Percentiles rank a stretch among this genome's conserved stretches.
phyloP scores from a whole-genome alignment of 2,797 vertebrate species.

The Chiroxiphia lanceolata region DNA sequence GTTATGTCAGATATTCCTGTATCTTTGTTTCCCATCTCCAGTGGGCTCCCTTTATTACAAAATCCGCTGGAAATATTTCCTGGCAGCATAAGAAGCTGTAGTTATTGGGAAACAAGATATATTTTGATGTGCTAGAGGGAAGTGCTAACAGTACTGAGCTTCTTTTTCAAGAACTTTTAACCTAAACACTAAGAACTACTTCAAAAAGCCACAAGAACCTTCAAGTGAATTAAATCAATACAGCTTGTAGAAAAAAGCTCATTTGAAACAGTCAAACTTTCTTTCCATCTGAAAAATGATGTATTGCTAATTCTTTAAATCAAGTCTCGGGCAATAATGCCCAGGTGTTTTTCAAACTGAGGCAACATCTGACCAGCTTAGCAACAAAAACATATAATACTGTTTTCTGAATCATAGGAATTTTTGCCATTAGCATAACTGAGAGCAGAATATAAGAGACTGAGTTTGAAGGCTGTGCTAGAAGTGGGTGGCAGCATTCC shows the following conservation, averaged over 20 bases:
- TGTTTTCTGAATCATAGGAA: background rate
- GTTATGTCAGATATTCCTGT: conserved; percentile 42
- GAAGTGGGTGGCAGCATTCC: background rate
- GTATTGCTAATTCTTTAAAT: background rate
- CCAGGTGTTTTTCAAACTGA: background rate
- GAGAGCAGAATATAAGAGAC: background rate
- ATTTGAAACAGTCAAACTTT: background rate
- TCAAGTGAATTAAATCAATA: background rate
- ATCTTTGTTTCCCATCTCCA: conserved; percentile 9
- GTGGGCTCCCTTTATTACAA: conserved; percentile 17
- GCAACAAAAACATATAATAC: background rate
- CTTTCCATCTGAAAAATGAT: background rate
- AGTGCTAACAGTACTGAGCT: background rate
- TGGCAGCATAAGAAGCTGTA: background rate
- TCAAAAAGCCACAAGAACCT: background rate
- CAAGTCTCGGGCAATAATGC: background rate
- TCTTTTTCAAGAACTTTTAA: background rate
- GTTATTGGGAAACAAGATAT: background rate
- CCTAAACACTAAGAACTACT: background rate
- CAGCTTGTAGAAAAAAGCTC: background rate
- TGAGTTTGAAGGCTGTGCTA: background rate
- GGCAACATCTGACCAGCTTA: background rate
- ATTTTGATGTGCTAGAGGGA: background rate
- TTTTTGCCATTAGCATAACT: background rate
- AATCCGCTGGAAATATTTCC: conserved; percentile 16